A percentile compares a stretch with the other conserved stretches of the same genome.
These are phyloP conservation scores for Thalassarche chlororhynchos DNA, from an alignment of 2,113 vertebrate genomes.

Conservation along the genomic window DNA sequence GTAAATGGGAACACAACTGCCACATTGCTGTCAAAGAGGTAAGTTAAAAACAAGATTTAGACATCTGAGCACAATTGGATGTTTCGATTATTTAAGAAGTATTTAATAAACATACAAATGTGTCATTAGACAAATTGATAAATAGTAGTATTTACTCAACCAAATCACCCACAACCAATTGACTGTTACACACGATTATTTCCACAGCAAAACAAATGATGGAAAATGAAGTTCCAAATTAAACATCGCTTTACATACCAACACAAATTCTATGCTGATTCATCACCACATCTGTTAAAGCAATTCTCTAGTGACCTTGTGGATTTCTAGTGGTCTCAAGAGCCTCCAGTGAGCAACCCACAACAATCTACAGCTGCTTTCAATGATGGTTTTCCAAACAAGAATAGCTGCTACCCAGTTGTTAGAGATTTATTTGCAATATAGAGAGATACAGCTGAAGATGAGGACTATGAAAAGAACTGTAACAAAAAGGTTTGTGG, in stretches of 20 bases:
- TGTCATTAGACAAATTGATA: background rate
- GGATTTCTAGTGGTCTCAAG: background rate
- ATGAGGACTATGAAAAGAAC: background rate
- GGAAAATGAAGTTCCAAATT: background rate
- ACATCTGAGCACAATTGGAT: background rate
- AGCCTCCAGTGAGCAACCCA: background rate
- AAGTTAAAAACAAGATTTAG: background rate
- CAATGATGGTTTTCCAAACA: background rate
- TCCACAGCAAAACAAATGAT: background rate
- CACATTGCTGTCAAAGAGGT: background rate
- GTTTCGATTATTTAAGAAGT: background rate
- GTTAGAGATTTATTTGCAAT: background rate
- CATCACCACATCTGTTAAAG: background rate
- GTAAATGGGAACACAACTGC: background rate
- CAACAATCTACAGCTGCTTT: background rate
- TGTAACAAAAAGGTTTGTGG: background rate
- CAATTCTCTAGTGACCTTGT: background rate
- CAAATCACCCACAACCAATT: background rate
- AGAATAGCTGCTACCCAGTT: background rate
- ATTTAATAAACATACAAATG: background rate
- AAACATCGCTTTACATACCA: background rate
- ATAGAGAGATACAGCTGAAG: background rate
- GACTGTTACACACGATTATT: background rate
- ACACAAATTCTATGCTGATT: background rate
- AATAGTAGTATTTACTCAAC: background rate